Conservation (phyloP, 2,888 invertebrate genomes). For the Aleiodes alternator region DNA sequence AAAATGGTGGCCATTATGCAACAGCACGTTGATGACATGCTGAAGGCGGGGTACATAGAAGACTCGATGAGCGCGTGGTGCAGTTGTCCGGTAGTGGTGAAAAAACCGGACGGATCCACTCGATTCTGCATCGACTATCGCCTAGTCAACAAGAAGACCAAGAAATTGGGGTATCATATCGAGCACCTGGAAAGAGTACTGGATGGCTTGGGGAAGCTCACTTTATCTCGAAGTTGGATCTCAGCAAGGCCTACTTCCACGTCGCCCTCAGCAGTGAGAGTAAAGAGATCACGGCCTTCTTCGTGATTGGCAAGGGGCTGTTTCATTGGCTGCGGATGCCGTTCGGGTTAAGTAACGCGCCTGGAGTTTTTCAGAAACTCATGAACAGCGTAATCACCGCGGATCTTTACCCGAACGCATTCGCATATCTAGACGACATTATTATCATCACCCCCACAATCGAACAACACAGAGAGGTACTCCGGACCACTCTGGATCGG, state of each 20-base stretch:
- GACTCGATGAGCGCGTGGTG: conserved; percentile 2
- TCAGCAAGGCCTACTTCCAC: conserved; percentile 7
- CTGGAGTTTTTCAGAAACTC: conserved; percentile 20
- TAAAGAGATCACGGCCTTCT: not conserved
- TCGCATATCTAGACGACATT: conserved; percentile 24
- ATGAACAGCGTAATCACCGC: conserved; percentile 22
- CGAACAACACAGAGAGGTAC: conserved; percentile 28
- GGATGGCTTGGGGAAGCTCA: not conserved
- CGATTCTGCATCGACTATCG: not conserved
- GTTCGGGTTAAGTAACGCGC: conserved; percentile 37
- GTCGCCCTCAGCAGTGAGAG: not conserved
- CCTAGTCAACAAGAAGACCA: not conserved
- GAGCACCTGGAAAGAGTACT: not conserved
- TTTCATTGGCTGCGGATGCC: conserved; percentile 31
- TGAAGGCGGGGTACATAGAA: not conserved
- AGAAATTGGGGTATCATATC: conserved; percentile 2
- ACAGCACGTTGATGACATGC: not conserved
- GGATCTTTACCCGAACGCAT: conserved; percentile 3
- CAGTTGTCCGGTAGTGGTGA: not conserved
- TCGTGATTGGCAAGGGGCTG: not conserved
- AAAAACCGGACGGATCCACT: not conserved
- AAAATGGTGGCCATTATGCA: too few species aligned
- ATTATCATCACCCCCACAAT: conserved; percentile 23
- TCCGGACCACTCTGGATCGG: not conserved
- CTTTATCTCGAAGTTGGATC: not conserved